Conservation (phyloP, 2,113 vertebrate genomes). For the Chamaea fasciata region DNA sequence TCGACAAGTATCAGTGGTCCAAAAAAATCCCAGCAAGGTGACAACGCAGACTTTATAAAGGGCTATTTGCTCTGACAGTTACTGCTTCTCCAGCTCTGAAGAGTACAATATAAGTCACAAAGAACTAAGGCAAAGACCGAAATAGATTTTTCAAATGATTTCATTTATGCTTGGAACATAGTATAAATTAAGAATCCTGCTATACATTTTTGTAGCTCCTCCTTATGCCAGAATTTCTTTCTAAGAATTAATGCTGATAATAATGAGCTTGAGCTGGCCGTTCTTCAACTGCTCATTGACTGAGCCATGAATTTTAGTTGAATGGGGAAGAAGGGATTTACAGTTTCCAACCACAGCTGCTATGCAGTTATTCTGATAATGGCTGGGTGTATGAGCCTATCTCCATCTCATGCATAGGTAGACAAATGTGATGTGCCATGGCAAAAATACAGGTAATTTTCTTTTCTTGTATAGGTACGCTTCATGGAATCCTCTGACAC, state of each 20-base stretch:
- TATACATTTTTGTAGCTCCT: background rate
- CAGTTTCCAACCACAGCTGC: background rate
- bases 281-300: background rate
- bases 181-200: background rate
- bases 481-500: background rate
- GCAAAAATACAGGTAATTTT: background rate
- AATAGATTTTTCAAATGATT: background rate
- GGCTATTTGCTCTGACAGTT: background rate
- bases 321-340: background rate
- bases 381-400: background rate
- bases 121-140: background rate
- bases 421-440: background rate
- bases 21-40: background rate
- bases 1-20: background rate
- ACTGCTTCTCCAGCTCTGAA: background rate
- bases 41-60: background rate
- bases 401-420: background rate
- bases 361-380: background rate
- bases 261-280: background rate
- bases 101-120: background rate
- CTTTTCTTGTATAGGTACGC: rapidly evolving
- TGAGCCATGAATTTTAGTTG: background rate
- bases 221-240: background rate
- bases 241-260: background rate
- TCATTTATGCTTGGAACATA: background rate